phyloP scores from a whole-genome alignment of 2,888 invertebrate genomes.

The Cynaeus angustus region DNA sequence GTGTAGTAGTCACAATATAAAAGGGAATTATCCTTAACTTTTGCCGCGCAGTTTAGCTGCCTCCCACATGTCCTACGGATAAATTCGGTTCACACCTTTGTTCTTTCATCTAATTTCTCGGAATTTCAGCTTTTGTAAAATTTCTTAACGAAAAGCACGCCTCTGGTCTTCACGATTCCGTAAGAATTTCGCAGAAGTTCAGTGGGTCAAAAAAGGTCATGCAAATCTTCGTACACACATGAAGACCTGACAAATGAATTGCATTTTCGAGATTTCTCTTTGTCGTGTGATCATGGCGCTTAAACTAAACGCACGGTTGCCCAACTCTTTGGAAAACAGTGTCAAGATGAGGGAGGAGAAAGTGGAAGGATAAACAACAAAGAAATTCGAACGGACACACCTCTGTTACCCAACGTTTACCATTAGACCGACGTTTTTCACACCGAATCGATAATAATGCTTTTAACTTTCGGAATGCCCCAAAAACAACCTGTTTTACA shows the following conservation, averaged over 20 bases:
- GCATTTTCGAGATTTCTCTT: slow-evolving; percentile 49
- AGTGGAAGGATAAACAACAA: slow-evolving; percentile 37
- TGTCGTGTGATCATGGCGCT: slow-evolving; percentile 9
- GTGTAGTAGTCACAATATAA: no score
- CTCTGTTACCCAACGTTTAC: slow-evolving; percentile 24
- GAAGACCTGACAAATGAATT: slow-evolving; percentile 42
- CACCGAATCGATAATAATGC: slow-evolving; percentile 8
- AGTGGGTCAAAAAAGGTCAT: slow-evolving; percentile 47
- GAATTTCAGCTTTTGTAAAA: no score
- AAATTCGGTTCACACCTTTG: no score
- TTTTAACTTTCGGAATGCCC: slow-evolving; percentile 17
- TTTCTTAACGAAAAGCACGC: no score
- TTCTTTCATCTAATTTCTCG: no score
- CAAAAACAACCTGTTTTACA: slow-evolving; percentile 8
- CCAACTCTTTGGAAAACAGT: slow-evolving; percentile 34
- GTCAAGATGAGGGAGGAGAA: slow-evolving; percentile 44
- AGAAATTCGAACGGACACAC: slow-evolving; percentile 23
- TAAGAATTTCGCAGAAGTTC: slow-evolving; percentile 36
- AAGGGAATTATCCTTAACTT: no score
- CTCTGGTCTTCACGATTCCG: no score
- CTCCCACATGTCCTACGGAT: no score
- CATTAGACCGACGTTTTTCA: not conserved
- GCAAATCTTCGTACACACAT: slow-evolving; percentile 17
- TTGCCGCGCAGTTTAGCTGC: no score
- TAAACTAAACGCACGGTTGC: slow-evolving; percentile 22